These are phyloP conservation scores for Megathymus violae DNA, from an alignment of 1,140 invertebrate species.

Conservation along the genomic window DNA sequence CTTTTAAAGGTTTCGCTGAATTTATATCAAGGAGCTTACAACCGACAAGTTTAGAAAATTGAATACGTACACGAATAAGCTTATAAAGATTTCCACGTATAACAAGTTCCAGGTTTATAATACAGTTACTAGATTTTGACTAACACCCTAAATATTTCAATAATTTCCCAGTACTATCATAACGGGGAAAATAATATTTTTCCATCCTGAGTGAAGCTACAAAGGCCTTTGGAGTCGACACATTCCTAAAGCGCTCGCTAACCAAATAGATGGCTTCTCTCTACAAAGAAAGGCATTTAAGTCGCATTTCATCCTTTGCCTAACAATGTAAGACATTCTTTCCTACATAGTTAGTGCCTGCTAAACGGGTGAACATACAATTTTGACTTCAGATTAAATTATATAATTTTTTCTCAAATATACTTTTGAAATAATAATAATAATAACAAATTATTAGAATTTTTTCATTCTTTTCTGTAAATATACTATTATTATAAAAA, in stretches of 20 bases:
- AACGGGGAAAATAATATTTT: neutral
- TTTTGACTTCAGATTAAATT: no score
- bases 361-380: no score
- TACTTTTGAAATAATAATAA: no score
- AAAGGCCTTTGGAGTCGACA: conserved; percentile 35
- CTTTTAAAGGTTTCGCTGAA: conserved; percentile 4
- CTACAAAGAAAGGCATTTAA: conserved; percentile 42
- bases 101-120: no score
- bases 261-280: conserved; percentile 36
- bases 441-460: no score
- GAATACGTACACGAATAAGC: no score
- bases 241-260: conserved; percentile 42
- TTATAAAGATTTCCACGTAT: no score
- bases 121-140: no score
- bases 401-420: no score
- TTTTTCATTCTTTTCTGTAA: no score
- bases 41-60: conserved; percentile 5
- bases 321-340: conserved; percentile 11
- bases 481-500: no score
- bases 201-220: conserved; percentile 15
- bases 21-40: neutral
- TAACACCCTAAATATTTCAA: no score
- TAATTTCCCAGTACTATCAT: neutral
- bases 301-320: conserved; percentile 30
- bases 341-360: neutral